A percentile compares a stretch with the other conserved stretches of the same genome.
Evolutionary conservation across 2,888 invertebrate species (phyloP).

Genomic region (Neoscelio sp.): DNA sequence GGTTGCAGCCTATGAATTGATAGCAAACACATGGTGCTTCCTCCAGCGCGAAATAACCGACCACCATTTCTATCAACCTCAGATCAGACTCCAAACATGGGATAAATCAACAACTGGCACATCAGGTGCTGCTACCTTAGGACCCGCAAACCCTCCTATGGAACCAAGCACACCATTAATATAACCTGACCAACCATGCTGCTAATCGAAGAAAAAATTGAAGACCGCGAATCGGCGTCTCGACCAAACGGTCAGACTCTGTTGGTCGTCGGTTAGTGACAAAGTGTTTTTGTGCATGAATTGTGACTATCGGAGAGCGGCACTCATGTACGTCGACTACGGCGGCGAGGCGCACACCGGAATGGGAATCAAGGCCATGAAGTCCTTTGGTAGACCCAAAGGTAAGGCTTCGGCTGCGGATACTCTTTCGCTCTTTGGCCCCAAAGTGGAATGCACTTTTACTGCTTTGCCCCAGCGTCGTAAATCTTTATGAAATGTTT

Average conservation of each 20-base stretch:
- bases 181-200: constrained; percentile 3
- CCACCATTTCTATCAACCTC: no score
- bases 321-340: constrained; percentile 86
- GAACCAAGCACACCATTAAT: no score
- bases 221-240: no score
- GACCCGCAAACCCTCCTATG: no score
- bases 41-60: no score
- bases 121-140: constrained; percentile 12
- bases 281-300: constrained; percentile 60
- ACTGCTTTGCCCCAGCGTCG: no score
- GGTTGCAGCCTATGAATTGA: no score
- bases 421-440: constrained; percentile 15
- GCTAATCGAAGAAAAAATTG: no score
- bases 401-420: constrained; percentile 84
- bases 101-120: constrained; percentile 15
- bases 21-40: no score
- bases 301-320: constrained; percentile 54
- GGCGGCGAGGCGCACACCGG: constrained; percentile 85
- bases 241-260: background rate
- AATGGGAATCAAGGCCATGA: constrained; percentile 95
- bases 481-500: constrained; percentile 30
- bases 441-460: no score
- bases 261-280: constrained; percentile 41
- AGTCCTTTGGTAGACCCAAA: constrained; percentile 94
- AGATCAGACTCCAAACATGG: constrained; percentile 25